phyloP scores from a whole-genome alignment of 2,113 vertebrate species.

The Crypturellus undulatus region DNA sequence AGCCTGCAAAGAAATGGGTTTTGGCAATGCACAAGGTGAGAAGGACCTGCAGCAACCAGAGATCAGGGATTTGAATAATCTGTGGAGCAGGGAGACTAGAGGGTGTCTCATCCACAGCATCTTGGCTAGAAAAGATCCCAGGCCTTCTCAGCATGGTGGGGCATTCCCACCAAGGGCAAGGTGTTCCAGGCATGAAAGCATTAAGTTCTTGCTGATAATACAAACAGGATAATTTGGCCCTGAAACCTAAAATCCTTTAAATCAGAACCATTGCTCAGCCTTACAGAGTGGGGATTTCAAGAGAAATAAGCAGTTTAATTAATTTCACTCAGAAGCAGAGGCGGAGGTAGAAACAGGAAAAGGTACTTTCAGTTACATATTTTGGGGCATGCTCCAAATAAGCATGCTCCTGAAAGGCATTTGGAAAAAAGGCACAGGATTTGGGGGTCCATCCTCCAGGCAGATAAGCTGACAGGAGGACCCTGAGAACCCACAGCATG shows the following conservation, averaged over 20 bases:
- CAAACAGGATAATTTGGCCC: slow-evolving; percentile 32
- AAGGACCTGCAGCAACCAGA: neutral
- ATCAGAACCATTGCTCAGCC: slow-evolving; percentile 1
- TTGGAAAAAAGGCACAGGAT: neutral
- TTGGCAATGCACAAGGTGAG: neutral
- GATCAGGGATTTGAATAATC: rapidly evolving
- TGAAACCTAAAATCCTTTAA: neutral
- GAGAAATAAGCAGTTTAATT: slow-evolving; percentile 11
- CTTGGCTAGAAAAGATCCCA: neutral
- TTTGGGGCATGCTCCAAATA: neutral
- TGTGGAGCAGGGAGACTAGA: rapidly evolving
- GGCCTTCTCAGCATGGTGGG: neutral
- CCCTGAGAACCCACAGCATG: neutral
- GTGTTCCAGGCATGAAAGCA: slow-evolving; percentile 14
- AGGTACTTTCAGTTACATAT: neutral
- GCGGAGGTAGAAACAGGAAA: neutral
- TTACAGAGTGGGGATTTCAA: slow-evolving; percentile 8
- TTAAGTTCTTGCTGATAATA: neutral
- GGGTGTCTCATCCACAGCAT: rapidly evolving
- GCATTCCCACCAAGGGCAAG: neutral
- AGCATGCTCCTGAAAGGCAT: neutral
- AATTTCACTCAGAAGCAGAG: neutral
- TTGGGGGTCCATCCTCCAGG: neutral
- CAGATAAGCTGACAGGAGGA: neutral
- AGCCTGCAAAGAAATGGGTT: neutral